Percentiles rank a stretch among this genome's conserved stretches.
phyloP scores from a whole-genome alignment of 2,797 vertebrate genomes.

The Cryptoprocta ferox region DNA sequence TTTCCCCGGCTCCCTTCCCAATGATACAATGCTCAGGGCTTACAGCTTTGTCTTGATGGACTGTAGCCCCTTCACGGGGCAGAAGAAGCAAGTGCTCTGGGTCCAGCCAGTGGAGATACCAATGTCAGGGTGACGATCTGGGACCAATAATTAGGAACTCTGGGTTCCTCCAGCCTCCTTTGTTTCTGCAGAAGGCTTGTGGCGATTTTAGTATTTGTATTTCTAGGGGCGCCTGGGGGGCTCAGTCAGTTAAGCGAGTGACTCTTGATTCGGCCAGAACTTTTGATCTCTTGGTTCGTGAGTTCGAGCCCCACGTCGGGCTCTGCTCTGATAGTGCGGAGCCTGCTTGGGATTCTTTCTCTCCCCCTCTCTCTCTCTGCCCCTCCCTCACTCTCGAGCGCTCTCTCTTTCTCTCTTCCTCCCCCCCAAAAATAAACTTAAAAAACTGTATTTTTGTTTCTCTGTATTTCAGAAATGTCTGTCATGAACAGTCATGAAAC shows the following conservation, averaged over 20 bases:
- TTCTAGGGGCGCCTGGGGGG: neutral
- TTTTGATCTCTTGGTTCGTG: too few species aligned
- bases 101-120: neutral
- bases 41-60: neutral
- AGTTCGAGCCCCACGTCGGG: too few species aligned
- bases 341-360: too few species aligned
- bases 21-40: too few species aligned
- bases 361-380: too few species aligned
- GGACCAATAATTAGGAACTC: neutral
- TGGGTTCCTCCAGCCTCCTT: too few species aligned
- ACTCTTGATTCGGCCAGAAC: too few species aligned
- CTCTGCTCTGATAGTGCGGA: too few species aligned
- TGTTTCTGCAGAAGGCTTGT: neutral
- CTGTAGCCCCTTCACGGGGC: neutral
- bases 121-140: fast-evolving
- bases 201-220: neutral
- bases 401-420: too few species aligned
- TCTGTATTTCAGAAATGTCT: neutral
- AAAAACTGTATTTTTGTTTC: neutral
- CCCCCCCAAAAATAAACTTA: too few species aligned
- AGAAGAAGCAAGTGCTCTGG: neutral
- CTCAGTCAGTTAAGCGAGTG: too few species aligned
- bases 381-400: too few species aligned
- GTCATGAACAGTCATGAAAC: neutral
- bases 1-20: neutral